Percentiles rank a stretch among this genome's conserved stretches.
Conservation (phyloP, 1,140 invertebrate genomes). For the Drosophila lini region DNA sequence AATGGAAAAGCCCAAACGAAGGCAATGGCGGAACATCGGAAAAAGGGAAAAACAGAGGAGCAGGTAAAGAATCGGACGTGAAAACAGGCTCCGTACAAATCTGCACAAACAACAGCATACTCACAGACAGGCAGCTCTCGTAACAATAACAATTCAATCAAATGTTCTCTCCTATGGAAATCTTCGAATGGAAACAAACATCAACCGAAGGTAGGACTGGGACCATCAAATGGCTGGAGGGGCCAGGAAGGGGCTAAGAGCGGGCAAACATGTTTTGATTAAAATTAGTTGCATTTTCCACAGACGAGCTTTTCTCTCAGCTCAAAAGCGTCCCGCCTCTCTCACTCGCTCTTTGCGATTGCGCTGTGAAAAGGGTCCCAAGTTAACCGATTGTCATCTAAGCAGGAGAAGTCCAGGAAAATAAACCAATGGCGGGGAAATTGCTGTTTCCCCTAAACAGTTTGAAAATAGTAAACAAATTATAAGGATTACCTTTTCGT, state of each 20-base stretch:
- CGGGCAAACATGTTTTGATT: constrained; percentile 67
- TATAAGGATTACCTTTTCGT: background rate
- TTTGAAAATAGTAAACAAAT: background rate
- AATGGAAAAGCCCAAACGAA: constrained; percentile 29
- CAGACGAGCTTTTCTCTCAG: constrained; percentile 18
- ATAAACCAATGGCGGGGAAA: background rate
- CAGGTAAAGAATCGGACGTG: constrained; percentile 11
- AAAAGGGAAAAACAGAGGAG: background rate
- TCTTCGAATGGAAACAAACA: constrained; percentile 61
- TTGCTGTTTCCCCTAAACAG: constrained; percentile 26
- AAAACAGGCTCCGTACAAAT: constrained; percentile 29
- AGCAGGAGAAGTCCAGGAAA: background rate
- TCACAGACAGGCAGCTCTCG: constrained; percentile 38
- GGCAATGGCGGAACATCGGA: constrained; percentile 35
- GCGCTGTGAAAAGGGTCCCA: constrained; percentile 50
- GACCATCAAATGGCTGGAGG: background rate
- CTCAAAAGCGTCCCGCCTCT: background rate
- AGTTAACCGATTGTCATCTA: constrained; percentile 58
- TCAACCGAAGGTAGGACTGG: background rate
- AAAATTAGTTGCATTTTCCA: constrained; percentile 38
- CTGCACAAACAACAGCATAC: constrained; percentile 29
- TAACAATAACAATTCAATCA: constrained; percentile 82
- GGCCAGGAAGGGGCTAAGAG: background rate
- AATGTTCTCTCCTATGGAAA: constrained; percentile 70
- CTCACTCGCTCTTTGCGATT: constrained; percentile 34